Evolutionary conservation across 2,797 vertebrate genomes (phyloP).

Genomic region (Ctenochaetus hawaiiensis): DNA sequence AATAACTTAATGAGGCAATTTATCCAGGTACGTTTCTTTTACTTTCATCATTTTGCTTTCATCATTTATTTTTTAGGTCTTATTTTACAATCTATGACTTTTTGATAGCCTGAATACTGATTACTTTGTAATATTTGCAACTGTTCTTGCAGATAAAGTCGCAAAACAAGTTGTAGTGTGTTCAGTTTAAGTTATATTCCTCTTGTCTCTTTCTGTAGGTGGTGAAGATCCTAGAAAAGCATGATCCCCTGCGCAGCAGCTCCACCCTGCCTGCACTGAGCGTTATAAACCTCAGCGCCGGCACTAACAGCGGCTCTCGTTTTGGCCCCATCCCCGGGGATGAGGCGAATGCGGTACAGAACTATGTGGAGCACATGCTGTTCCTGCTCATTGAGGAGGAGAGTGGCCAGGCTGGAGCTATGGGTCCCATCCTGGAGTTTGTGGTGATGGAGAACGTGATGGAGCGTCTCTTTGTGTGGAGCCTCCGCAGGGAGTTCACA

Average conservation of each 20-base stretch:
- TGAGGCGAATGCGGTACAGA: conserved; percentile 96
- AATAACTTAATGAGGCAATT: too few species aligned
- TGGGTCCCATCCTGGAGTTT: conserved; percentile 98
- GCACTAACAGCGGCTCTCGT: conserved; percentile 54
- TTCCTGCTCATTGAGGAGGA: conserved; percentile 95
- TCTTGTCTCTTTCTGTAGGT: conserved; percentile 83
- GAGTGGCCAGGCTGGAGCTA: conserved; percentile 90
- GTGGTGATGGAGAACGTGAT: conserved; percentile 98
- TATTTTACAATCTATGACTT: background rate
- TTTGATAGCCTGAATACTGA: background rate
- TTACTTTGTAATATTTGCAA: background rate
- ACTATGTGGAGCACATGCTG: conserved; percentile 99
- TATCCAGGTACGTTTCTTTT: too few species aligned
- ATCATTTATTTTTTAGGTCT: background rate
- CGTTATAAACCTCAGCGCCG: conserved; percentile 60
- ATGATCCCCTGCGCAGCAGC: conserved; percentile 92
- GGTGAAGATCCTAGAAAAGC: conserved; percentile 96
- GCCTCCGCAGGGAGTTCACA: conserved; percentile 93
- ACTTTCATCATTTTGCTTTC: too few species aligned
- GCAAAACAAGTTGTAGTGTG: background rate
- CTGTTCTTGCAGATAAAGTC: background rate
- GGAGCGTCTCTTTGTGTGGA: conserved; percentile 99
- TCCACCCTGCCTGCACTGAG: conserved; percentile 57
- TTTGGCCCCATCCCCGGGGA: conserved; percentile 89
- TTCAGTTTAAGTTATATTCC: background rate